Evolutionary conservation across 1,140 invertebrate species (phyloP).

Genomic region (Papilio polyxenes): DNA sequence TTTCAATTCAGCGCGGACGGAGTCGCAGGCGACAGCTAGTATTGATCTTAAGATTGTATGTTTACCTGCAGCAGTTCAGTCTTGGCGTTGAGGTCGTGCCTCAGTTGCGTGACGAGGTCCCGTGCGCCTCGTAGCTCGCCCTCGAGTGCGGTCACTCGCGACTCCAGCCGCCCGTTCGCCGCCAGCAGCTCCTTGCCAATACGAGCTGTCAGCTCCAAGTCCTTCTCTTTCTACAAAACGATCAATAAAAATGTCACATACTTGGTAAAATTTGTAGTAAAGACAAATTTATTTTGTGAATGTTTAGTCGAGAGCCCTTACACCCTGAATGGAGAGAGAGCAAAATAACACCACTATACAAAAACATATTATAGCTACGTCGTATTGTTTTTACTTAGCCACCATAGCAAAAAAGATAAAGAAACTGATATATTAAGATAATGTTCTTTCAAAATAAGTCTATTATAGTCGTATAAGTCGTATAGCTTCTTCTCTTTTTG

Average conservation of each 20-base stretch:
- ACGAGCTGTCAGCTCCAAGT: conserved; percentile 96
- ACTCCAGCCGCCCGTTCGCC: conserved; percentile 93
- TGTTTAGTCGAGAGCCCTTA: too few relatives aligned
- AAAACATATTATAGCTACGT: background rate
- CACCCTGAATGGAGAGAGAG: too few relatives aligned
- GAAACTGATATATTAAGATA: background rate
- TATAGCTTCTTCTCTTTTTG: background rate
- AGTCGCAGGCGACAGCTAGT: too few relatives aligned
- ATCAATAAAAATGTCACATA: conserved; percentile 8
- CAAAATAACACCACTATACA: background rate
- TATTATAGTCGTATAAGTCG: too few relatives aligned
- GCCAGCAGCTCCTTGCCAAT: conserved; percentile 97
- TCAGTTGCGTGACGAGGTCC: conserved; percentile 94
- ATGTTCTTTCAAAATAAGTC: background rate
- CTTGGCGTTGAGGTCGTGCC: conserved; percentile 94
- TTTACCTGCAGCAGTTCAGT: conserved; percentile 92
- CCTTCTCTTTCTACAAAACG: conserved; percentile 92
- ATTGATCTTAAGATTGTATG: background rate
- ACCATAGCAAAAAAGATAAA: background rate
- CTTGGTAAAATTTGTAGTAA: too few relatives aligned
- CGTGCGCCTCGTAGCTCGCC: conserved; percentile 88
- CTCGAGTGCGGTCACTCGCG: conserved; percentile 88
- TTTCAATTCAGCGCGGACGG: too few relatives aligned
- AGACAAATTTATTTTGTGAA: too few relatives aligned
- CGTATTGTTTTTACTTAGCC: background rate